These are phyloP conservation scores for Tridacna gigas DNA, from an alignment of 2,888 invertebrate genomes.

Conservation along the genomic window DNA sequence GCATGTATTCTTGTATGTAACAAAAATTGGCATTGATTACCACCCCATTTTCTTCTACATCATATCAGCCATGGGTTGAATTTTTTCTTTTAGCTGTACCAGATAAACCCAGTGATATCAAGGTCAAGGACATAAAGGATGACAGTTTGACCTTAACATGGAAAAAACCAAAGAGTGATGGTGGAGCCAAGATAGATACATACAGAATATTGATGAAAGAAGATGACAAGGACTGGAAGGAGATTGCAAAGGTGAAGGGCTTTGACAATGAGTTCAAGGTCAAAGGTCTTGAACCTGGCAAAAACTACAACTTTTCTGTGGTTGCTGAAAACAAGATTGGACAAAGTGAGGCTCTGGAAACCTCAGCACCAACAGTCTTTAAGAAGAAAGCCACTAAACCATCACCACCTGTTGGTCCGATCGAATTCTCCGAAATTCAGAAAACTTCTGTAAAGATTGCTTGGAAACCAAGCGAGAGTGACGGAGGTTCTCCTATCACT, in stretches of 20 bases:
- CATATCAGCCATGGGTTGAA: background rate
- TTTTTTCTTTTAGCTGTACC: constrained; percentile 74
- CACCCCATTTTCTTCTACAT: too few species aligned
- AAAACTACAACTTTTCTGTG: constrained; percentile 82
- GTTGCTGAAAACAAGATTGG: constrained; percentile 83
- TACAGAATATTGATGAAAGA: constrained; percentile 86
- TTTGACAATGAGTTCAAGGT: constrained; percentile 78
- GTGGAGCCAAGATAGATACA: constrained; percentile 82
- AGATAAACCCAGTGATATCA: constrained; percentile 72
- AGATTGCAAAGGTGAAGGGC: constrained; percentile 95
- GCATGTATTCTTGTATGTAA: too few species aligned
- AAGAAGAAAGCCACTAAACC: constrained; percentile 74
- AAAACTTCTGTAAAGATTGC: constrained; percentile 77
- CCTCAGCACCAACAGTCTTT: constrained; percentile 69
- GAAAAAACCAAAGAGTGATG: constrained; percentile 84
- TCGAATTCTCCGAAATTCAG: constrained; percentile 78
- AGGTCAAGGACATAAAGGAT: constrained; percentile 70
- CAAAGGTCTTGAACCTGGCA: constrained; percentile 78
- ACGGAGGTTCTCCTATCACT: constrained; percentile 91
- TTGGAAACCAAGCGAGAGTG: constrained; percentile 90
- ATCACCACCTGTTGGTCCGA: constrained; percentile 79
- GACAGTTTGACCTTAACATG: constrained; percentile 82
- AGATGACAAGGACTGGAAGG: constrained; percentile 89
- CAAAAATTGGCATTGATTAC: too few species aligned
- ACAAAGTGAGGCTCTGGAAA: constrained; percentile 73